Conservation (phyloP, 2,113 vertebrate genomes). For the Engraulis encrasicolus region DNA sequence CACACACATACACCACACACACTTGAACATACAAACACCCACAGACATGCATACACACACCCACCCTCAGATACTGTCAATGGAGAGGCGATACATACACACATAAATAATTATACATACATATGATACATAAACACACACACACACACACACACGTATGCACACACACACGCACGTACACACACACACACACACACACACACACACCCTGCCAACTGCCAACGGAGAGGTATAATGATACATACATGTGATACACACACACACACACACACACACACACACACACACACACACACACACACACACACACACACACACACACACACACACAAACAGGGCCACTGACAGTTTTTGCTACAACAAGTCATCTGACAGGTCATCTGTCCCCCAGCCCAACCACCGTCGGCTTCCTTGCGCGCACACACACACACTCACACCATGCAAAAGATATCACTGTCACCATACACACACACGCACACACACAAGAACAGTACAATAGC, state of each 20-base stretch:
- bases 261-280: background rate
- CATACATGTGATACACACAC: constrained; percentile 4
- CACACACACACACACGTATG: background rate
- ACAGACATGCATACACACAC: background rate
- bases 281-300: background rate
- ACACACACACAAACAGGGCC: background rate
- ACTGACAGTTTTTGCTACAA: too few relatives aligned
- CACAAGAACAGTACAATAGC: too few relatives aligned
- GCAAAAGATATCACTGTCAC: background rate
- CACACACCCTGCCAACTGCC: too few relatives aligned
- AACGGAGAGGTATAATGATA: too few relatives aligned
- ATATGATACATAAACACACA: too few relatives aligned
- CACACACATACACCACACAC: constrained; percentile 16
- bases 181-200: background rate
- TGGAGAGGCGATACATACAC: too few relatives aligned
- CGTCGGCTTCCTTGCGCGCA: too few relatives aligned
- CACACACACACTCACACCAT: background rate
- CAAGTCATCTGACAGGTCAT: too few relatives aligned
- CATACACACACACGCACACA: too few relatives aligned
- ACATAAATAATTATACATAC: background rate
- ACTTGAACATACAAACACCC: background rate
- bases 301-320: background rate
- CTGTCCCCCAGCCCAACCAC: too few relatives aligned
- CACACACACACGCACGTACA: background rate
- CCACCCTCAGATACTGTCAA: too few relatives aligned